These are phyloP conservation scores for Litocranius walleri DNA, from an alignment of 2,113 vertebrate genomes.

Conservation along the genomic window DNA sequence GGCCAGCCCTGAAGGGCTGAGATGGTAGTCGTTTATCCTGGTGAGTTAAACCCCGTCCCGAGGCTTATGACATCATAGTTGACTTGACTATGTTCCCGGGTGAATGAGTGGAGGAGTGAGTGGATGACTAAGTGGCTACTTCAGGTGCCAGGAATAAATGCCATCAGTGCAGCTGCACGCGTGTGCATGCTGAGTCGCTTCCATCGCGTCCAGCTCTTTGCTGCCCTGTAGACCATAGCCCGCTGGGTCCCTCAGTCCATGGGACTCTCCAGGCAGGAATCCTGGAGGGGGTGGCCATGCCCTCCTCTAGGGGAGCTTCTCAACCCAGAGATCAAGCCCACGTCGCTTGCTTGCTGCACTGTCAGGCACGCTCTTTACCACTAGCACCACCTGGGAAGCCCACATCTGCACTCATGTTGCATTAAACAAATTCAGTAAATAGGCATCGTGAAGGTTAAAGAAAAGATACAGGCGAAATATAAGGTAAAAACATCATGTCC, in stretches of 20 bases:
- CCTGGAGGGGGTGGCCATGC: neutral
- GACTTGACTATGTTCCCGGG: neutral
- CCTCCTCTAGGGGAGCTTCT: neutral
- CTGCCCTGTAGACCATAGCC: neutral
- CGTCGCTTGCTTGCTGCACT: neutral
- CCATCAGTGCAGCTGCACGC: accelerated
- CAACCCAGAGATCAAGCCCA: neutral
- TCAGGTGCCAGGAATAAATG: neutral
- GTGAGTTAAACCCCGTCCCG: neutral
- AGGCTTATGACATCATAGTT: neutral
- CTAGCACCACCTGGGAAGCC: neutral
- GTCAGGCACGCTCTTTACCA: neutral
- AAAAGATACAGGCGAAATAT: neutral
- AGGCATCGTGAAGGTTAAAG: neutral
- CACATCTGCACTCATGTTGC: neutral
- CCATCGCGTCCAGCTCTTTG: accelerated
- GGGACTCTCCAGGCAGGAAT: neutral
- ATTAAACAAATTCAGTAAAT: neutral
- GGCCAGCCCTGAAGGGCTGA: neutral
- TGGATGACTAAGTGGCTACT: no score
- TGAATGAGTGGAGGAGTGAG: neutral
- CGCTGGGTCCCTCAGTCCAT: neutral
- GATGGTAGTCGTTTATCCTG: neutral
- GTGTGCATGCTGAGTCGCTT: neutral
- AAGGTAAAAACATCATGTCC: neutral